Conservation (phyloP, 1,140 invertebrate genomes). For the Oreohelix idahoensis region DNA sequence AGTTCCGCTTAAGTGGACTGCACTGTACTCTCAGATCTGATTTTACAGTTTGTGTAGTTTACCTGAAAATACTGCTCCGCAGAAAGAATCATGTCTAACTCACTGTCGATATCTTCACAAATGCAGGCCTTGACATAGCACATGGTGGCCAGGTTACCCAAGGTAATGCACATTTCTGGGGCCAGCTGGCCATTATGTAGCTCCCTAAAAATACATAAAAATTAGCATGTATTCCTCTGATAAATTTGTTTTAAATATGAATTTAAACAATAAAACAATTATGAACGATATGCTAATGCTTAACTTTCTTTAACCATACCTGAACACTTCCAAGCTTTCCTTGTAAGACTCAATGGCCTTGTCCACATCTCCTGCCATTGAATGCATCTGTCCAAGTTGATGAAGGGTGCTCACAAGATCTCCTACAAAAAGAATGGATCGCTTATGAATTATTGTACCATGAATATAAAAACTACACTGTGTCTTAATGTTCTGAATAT, state of each 20-base stretch:
- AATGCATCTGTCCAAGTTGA: conserved; percentile 69
- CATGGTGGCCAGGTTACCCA: conserved; percentile 69
- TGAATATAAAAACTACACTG: no score
- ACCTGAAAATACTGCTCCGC: conserved; percentile 66
- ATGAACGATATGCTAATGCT: no score
- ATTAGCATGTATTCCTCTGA: no score
- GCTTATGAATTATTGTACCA: no score
- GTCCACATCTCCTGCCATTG: conserved; percentile 66
- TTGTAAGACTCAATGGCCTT: conserved; percentile 69
- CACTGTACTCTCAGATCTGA: no score
- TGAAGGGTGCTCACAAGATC: conserved; percentile 66
- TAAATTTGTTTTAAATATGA: no score
- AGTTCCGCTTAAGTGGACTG: no score
- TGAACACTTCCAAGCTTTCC: conserved; percentile 65
- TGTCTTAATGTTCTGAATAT: no score
- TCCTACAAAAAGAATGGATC: conserved; percentile 27
- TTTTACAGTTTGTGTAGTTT: background rate
- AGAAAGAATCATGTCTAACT: conserved; percentile 62
- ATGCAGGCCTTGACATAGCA: conserved; percentile 71
- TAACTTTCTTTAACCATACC: conserved; percentile 15
- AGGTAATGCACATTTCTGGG: conserved; percentile 64
- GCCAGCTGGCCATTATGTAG: conserved; percentile 65
- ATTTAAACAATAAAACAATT: no score
- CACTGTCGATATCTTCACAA: conserved; percentile 62
- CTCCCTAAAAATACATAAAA: conserved; percentile 56